phyloP scores from a whole-genome alignment of 1,140 invertebrate genomes.

The Ladona fulva region DNA sequence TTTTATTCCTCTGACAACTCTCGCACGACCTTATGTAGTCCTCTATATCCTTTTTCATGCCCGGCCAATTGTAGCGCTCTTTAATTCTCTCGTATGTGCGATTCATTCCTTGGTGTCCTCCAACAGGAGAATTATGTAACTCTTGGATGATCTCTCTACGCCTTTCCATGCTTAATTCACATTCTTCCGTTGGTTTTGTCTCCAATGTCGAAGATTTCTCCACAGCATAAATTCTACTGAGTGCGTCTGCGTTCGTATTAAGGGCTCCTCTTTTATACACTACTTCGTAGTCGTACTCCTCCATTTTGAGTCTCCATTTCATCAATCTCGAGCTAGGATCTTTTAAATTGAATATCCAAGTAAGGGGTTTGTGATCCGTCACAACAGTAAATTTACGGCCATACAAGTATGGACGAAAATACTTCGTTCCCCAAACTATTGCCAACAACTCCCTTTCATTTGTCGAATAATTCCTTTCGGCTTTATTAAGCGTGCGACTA shows the following conservation, averaged over 20 bases:
- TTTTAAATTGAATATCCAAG: constrained; percentile 39
- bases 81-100: not conserved
- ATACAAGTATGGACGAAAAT: too few species aligned
- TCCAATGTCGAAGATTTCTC: not conserved
- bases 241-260: constrained; percentile 32
- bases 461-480: too few species aligned
- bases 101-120: not conserved
- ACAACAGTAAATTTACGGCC: too few species aligned
- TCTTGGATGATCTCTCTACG: not conserved
- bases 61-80: not conserved
- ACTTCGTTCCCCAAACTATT: too few species aligned
- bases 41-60: not conserved
- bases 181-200: not conserved
- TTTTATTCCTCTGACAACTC: too few species aligned
- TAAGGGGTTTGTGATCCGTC: constrained; percentile 43
- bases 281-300: constrained; percentile 38
- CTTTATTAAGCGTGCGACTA: constrained; percentile 33
- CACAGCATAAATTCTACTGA: constrained; percentile 19
- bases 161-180: not conserved
- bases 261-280: constrained; percentile 34
- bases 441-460: constrained; percentile 36
- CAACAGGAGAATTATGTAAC: not conserved
- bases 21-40: not conserved
- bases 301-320: too few species aligned
- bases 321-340: constrained; percentile 37